phyloP scores from a whole-genome alignment of 2,888 invertebrate species.

The Bellardia bayeri region DNA sequence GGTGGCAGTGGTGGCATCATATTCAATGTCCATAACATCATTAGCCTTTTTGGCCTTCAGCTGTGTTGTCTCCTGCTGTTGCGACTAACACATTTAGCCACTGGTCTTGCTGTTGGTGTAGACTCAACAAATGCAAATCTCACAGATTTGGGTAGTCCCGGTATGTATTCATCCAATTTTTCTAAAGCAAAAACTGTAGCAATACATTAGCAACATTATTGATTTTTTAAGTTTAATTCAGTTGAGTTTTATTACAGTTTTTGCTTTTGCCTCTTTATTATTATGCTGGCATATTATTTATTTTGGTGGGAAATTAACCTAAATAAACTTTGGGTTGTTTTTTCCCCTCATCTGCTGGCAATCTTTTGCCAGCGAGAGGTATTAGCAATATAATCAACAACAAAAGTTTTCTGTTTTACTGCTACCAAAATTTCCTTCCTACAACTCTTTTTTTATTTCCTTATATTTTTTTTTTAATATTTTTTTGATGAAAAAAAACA shows the following conservation, averaged over 20 bases:
- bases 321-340: conserved; percentile 52
- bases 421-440: conserved; percentile 59
- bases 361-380: conserved; percentile 25
- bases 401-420: conserved; percentile 29
- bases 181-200: background rate
- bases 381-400: conserved; percentile 56
- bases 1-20: conserved; percentile 14
- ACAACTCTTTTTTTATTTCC: conserved; percentile 36
- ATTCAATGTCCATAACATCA: conserved; percentile 63
- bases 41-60: conserved; percentile 72
- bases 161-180: conserved; percentile 71
- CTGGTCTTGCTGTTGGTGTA: conserved; percentile 73
- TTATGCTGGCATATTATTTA: background rate
- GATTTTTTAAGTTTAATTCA: conserved; percentile 45
- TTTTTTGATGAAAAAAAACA: background rate
- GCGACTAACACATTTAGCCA: conserved; percentile 74
- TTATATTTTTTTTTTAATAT: background rate
- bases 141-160: conserved; percentile 76
- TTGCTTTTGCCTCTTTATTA: conserved; percentile 9
- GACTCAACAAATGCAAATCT: conserved; percentile 75
- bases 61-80: conserved; percentile 78
- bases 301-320: conserved; percentile 62
- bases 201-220: conserved; percentile 43
- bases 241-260: background rate
- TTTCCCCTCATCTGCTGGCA: too few species aligned